phyloP scores from a whole-genome alignment of 2,113 vertebrate species.

The Lipophrys pholis region DNA sequence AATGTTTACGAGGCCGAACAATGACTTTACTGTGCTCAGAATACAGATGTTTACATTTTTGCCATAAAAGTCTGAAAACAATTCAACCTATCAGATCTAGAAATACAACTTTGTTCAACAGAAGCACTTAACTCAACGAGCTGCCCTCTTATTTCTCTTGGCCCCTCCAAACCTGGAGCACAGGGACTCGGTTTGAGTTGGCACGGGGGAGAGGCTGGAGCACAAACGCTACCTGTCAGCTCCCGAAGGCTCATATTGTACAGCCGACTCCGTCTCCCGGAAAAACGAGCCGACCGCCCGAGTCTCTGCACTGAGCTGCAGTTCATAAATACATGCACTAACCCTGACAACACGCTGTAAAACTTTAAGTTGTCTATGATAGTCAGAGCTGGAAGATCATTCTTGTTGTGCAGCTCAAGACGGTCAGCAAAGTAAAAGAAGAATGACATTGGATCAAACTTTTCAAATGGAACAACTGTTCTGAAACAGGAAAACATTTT shows the following conservation, averaged over 20 bases:
- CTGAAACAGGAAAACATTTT: too few species aligned
- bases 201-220: constrained; percentile 53
- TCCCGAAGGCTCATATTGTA: constrained; percentile 46
- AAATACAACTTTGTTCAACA: constrained; percentile 34
- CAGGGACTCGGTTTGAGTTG: constrained; percentile 66
- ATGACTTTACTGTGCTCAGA: constrained; percentile 4
- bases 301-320: constrained; percentile 1
- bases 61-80: constrained; percentile 7
- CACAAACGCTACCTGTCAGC: constrained; percentile 71
- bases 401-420: too few species aligned
- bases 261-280: constrained; percentile 26
- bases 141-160: constrained; percentile 58
- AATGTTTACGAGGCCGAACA: constrained; percentile 8
- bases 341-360: too few species aligned
- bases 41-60: too few species aligned
- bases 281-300: constrained; percentile 26
- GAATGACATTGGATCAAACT: too few species aligned
- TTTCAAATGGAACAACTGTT: too few species aligned
- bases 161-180: constrained; percentile 26
- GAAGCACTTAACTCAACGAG: constrained; percentile 36
- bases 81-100: constrained; percentile 20
- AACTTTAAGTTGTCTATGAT: too few species aligned
- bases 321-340: not conserved
- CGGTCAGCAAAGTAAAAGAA: too few species aligned
- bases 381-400: too few species aligned